Conservation (phyloP, 2,888 invertebrate genomes). For the Dicranocentrus wangi region DNA sequence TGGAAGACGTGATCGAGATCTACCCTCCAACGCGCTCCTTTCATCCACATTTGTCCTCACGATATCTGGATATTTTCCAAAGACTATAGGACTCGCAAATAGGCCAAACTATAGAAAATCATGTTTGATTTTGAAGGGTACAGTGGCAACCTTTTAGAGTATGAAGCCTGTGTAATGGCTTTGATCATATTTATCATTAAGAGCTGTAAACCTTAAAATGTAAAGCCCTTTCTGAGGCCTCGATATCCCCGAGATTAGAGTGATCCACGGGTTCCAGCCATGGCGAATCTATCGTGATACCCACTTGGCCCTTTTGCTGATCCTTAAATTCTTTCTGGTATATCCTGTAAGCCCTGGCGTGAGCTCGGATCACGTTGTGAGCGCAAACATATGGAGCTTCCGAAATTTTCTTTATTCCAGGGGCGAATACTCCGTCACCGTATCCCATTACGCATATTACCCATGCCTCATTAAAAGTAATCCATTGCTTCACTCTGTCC, state of each 20-base stretch:
- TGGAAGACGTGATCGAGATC: conserved; percentile 69
- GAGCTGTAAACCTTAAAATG: conserved; percentile 74
- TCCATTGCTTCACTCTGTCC: conserved; percentile 70
- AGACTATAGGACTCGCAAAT: conserved; percentile 68
- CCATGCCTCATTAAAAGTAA: conserved; percentile 71
- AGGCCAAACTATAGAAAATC: conserved; percentile 62
- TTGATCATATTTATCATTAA: not conserved
- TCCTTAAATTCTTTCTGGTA: conserved; percentile 78
- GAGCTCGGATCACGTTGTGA: conserved; percentile 79
- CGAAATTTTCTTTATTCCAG: conserved; percentile 77
- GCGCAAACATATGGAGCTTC: conserved; percentile 76
- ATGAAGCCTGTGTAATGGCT: too few relatives aligned
- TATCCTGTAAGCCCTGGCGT: conserved; percentile 80
- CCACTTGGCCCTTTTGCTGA: conserved; percentile 69
- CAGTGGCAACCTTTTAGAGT: too few relatives aligned
- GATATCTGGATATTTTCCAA: conserved; percentile 70
- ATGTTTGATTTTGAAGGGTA: too few relatives aligned
- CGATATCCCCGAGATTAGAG: conserved; percentile 45
- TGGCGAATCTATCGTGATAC: conserved; percentile 68
- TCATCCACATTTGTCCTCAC: conserved; percentile 67
- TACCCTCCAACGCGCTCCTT: conserved; percentile 66
- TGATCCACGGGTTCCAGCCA: conserved; percentile 61
- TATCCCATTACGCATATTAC: conserved; percentile 66
- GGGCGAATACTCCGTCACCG: conserved; percentile 74
- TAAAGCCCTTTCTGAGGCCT: conserved; percentile 57